Conservation (phyloP, 2,797 vertebrate genomes). For the Scolopax bukidnonensis region DNA sequence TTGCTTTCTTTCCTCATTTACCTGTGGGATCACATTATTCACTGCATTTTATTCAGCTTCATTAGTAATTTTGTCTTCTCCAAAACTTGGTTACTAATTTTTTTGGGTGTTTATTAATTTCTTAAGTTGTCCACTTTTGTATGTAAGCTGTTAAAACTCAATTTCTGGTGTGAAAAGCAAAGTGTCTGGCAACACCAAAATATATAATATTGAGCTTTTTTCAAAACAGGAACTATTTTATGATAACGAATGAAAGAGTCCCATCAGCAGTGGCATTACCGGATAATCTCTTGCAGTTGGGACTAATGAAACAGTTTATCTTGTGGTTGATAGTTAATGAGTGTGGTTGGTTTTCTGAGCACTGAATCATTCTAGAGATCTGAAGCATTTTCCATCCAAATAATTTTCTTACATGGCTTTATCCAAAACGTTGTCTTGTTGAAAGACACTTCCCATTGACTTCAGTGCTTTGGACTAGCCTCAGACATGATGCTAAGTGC, state of each 20-base stretch:
- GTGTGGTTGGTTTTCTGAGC: background rate
- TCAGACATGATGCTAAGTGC: background rate
- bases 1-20: background rate
- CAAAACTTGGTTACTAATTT: background rate
- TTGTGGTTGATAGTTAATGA: background rate
- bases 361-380: background rate
- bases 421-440: background rate
- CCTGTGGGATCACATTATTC: background rate
- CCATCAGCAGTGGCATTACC: background rate
- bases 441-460: background rate
- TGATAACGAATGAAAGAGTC: background rate
- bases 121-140: background rate
- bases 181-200: background rate
- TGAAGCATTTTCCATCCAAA: conserved; percentile 6
- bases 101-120: background rate
- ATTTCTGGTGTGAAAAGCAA: background rate
- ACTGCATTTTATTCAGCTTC: background rate
- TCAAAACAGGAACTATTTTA: background rate
- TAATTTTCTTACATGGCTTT: background rate
- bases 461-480: background rate
- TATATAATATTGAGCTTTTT: background rate
- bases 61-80: background rate
- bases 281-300: conserved; percentile 21
- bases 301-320: conserved; percentile 28
- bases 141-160: background rate